Percentiles rank a stretch among this genome's conserved stretches.
phyloP scores from a whole-genome alignment of 2,888 invertebrate genomes.

The Apantesis nais region DNA sequence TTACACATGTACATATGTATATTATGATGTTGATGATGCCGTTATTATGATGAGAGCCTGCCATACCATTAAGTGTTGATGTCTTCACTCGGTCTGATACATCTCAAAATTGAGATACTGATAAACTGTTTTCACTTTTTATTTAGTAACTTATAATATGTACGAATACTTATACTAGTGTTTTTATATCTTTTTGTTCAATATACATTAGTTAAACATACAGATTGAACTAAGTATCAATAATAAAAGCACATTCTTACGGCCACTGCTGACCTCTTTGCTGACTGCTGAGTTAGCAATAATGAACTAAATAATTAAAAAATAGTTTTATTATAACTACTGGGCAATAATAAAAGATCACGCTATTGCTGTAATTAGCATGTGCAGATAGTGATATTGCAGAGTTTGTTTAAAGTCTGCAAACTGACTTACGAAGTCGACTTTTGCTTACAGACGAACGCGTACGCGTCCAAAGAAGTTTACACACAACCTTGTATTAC shows the following conservation, averaged over 20 bases:
- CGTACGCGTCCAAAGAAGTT: constrained; percentile 45
- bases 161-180: too few relatives aligned
- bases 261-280: too few relatives aligned
- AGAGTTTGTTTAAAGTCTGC: constrained; percentile 35
- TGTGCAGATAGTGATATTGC: constrained; percentile 27
- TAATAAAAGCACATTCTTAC: too few relatives aligned
- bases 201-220: too few relatives aligned
- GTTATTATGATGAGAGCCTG: constrained; percentile 29
- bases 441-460: constrained; percentile 59
- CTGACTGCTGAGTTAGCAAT: too few relatives aligned
- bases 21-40: neutral
- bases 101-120: neutral
- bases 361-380: neutral
- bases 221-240: too few relatives aligned
- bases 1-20: too few relatives aligned
- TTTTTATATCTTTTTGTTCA: too few relatives aligned
- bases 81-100: constrained; percentile 4
- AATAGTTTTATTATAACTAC: too few relatives aligned
- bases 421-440: constrained; percentile 32
- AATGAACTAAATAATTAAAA: too few relatives aligned
- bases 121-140: neutral
- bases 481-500: constrained; percentile 56
- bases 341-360: too few relatives aligned
- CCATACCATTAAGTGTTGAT: constrained; percentile 7
- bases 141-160: neutral